These are phyloP conservation scores for Boulengeromyrus knoepffleri DNA, from an alignment of 2,113 vertebrate species.

Conservation along the genomic window DNA sequence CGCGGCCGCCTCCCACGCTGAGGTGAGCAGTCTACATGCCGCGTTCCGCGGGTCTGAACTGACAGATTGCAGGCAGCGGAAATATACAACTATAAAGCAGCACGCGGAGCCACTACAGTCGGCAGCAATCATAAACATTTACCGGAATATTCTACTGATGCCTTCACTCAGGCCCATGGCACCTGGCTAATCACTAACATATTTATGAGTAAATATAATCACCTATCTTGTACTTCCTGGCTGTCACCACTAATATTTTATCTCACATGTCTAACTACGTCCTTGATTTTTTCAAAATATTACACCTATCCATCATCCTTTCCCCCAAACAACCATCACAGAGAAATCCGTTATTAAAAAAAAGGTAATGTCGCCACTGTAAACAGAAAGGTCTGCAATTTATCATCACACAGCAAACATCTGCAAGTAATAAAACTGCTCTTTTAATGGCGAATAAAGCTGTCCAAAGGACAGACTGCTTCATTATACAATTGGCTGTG, in stretches of 20 bases:
- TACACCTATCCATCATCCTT: not conserved
- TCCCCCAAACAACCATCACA: not conserved
- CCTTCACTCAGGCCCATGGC: not conserved
- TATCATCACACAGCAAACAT: not conserved
- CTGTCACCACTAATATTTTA: not conserved
- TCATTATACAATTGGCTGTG: not conserved
- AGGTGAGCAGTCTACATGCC: not conserved
- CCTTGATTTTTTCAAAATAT: not conserved
- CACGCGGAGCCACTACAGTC: not conserved
- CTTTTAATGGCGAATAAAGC: not conserved
- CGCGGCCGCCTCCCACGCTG: not conserved
- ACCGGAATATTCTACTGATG: not conserved
- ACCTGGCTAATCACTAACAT: not conserved
- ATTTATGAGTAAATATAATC: not conserved
- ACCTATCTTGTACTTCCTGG: not conserved
- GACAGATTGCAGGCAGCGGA: not conserved
- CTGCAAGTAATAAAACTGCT: not conserved
- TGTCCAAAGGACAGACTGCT: not conserved
- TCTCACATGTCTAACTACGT: not conserved
- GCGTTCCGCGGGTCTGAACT: not conserved
- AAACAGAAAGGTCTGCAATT: not conserved
- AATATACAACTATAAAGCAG: not conserved
- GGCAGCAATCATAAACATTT: not conserved
- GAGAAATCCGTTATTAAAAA: not conserved
- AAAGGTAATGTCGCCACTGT: not conserved